Evolutionary conservation across 2,113 vertebrate species (phyloP), one percentile per base, ranked within the genome.

Genomic region (Monarcha castaneiventris): DNA sequence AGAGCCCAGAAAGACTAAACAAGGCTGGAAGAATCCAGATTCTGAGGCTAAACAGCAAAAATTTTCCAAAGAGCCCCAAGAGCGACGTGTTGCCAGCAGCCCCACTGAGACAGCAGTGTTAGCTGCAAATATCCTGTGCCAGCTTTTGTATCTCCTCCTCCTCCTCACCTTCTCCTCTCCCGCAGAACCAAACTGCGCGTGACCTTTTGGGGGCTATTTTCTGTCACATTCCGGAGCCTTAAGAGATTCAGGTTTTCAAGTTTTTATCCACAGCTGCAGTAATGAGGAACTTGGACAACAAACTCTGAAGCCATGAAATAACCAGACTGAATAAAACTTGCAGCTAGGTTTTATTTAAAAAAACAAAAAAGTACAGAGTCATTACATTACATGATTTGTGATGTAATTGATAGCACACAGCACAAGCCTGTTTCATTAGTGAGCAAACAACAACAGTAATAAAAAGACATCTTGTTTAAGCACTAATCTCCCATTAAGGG

Each of bases 1-100:
- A n/a, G 18, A 90, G 46, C 46, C 29, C 73, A 84, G 79, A 92
- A 90, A 95, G 83, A 86, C 86, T 92, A 92, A 95, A 90, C 90
- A 86, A 71, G 19, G 11, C 61, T 80, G 55, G 59, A 84, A 66
- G 80, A 92, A 93, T 55, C 58, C 85, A 88, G 58, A 56, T 62
- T 90, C 51, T 9, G 48, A 63, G 43, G 55, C 63, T 77, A 67
- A 92, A 92, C 37, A 84, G 78, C 27, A 37, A 74, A 82, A 90
- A 41, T 18, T 77, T 96, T 86, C 82, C 82, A 80, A 49, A 67
- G 46, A 84, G 19, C 44, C 75, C 46, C 22, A 32, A 37, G 69
- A 87, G 62, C 62, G 39, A 58, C 77, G 37, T 0, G 1, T 58
- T 82, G 62, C 46, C 67, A 92, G 55, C 86, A 89, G 39, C 22